Evolutionary conservation across 2,113 vertebrate genomes (phyloP).

Genomic region (Pavo muticus): DNA sequence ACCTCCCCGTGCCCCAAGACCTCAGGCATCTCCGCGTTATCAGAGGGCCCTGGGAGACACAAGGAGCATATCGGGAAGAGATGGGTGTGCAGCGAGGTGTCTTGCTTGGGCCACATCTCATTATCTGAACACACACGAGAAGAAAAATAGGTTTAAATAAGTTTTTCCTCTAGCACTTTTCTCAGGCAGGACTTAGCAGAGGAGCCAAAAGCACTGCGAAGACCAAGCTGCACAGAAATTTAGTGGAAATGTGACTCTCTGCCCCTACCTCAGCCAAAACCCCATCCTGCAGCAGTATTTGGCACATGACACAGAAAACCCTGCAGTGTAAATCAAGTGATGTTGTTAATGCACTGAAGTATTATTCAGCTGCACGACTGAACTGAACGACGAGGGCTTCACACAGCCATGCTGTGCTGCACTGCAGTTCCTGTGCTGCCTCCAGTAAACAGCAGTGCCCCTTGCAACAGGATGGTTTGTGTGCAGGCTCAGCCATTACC

Average conservation of each 20-base stretch:
- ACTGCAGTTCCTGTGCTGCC: accelerated
- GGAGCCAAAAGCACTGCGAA: constrained; percentile 16
- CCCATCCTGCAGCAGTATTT: neutral
- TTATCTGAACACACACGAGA: neutral
- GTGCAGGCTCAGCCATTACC: neutral
- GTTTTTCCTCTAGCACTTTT: neutral
- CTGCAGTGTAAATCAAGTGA: constrained; percentile 35
- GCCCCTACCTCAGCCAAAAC: constrained; percentile 8
- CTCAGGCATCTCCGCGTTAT: neutral
- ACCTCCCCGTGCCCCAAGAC: neutral
- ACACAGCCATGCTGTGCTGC: constrained; percentile 16
- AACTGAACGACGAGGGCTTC: neutral
- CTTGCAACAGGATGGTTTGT: neutral
- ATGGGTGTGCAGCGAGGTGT: neutral
- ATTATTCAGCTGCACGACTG: neutral
- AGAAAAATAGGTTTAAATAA: neutral
- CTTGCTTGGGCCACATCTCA: neutral
- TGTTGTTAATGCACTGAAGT: constrained; percentile 5
- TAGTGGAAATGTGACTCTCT: constrained; percentile 3
- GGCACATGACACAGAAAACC: neutral
- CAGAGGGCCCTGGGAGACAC: neutral
- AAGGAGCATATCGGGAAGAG: neutral
- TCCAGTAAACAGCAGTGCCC: neutral
- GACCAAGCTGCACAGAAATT: neutral
- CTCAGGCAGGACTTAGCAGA: neutral